A percentile compares a stretch with the other conserved stretches of the same genome.
Evolutionary conservation across 2,888 invertebrate species (phyloP).

Genomic region (Mantis religiosa): DNA sequence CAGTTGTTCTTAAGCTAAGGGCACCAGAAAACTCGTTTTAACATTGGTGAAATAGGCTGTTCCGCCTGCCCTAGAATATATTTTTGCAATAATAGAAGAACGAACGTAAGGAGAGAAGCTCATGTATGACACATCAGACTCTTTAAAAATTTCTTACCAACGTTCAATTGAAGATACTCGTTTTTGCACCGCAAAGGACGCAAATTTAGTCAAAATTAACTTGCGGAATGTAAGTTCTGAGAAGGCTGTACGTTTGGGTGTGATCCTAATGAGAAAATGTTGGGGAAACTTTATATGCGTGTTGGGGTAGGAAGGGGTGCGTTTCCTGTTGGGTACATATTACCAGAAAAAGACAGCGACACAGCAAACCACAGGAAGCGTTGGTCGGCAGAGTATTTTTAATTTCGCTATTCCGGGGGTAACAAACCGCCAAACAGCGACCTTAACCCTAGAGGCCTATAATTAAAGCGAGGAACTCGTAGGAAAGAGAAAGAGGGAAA

Average conservation of each 20-base stretch:
- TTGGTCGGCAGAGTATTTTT: neutral
- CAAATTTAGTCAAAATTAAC: too few relatives aligned
- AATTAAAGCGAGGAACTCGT: neutral
- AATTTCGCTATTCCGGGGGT: neutral
- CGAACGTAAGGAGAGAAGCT: too few relatives aligned
- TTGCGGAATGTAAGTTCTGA: too few relatives aligned
- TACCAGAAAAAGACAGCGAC: neutral
- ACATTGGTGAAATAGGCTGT: too few relatives aligned
- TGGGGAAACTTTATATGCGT: neutral
- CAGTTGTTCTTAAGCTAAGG: too few relatives aligned
- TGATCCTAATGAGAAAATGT: neutral
- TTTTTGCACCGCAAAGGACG: too few relatives aligned
- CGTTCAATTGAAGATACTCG: too few relatives aligned
- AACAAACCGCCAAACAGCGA: neutral
- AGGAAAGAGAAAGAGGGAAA: neutral
- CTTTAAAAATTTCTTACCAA: too few relatives aligned
- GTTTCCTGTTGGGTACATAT: neutral
- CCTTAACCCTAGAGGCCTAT: neutral
- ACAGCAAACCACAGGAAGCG: neutral
- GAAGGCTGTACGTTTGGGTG: neutral
- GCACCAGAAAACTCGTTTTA: too few relatives aligned
- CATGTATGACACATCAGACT: too few relatives aligned
- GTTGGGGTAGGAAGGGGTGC: neutral
- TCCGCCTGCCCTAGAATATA: too few relatives aligned
- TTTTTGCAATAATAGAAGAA: too few relatives aligned